These are phyloP conservation scores for Solenopsis fugax DNA, from an alignment of 1,140 invertebrate genomes.

Conservation along the genomic window DNA sequence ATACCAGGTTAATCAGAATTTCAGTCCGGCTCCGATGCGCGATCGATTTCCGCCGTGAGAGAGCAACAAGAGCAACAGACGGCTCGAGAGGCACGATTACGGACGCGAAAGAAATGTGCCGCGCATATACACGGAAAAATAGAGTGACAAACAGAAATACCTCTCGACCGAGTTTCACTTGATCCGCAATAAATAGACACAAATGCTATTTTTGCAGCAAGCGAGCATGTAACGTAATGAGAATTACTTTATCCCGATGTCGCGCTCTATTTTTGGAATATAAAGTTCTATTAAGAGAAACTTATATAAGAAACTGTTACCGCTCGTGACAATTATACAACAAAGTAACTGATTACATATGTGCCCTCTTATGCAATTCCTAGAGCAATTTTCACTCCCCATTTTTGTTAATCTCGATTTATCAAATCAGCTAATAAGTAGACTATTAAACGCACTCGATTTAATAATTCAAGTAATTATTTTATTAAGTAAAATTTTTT, in stretches of 20 bases:
- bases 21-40: neutral
- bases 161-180: neutral
- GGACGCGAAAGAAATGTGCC: neutral
- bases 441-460: neutral
- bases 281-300: neutral
- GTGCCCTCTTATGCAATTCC: neutral
- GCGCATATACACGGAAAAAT: neutral
- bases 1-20: conserved; percentile 16
- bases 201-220: neutral
- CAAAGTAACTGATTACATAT: neutral
- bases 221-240: neutral
- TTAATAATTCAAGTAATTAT: neutral
- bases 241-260: conserved; percentile 1
- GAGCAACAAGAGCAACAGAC: conserved; percentile 1
- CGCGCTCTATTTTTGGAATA: conserved; percentile 8
- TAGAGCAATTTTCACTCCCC: neutral
- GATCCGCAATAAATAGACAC: conserved; percentile 6
- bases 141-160: neutral
- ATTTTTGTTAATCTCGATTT: conserved; percentile 1
- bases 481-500: neutral
- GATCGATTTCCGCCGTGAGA: conserved; percentile 3
- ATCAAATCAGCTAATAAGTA: neutral
- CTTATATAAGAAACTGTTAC: neutral
- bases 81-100: neutral
- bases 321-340: neutral